phyloP scores from a whole-genome alignment of 1,140 invertebrate species.

The Heliconius congener region DNA sequence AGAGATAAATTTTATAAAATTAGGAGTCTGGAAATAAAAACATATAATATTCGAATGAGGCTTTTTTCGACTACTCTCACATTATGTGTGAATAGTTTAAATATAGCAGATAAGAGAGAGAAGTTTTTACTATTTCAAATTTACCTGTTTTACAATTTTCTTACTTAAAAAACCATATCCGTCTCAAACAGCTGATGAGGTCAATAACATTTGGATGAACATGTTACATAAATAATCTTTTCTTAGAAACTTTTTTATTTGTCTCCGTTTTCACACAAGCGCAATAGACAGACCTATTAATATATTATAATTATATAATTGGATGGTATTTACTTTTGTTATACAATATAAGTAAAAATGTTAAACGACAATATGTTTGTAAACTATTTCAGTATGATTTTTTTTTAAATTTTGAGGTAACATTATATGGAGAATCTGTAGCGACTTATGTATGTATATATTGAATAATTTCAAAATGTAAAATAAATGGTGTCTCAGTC shows the following conservation, averaged over 20 bases:
- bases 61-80: neutral
- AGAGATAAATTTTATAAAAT: neutral
- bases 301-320: neutral
- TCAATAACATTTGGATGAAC: conserved; percentile 22
- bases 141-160: neutral
- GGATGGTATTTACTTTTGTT: neutral
- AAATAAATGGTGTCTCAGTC: conserved; percentile 21
- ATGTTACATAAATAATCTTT: conserved; percentile 17
- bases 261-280: neutral
- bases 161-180: conserved; percentile 5
- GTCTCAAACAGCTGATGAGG: conserved; percentile 25
- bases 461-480: neutral
- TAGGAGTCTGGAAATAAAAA: neutral
- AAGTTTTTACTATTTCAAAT: neutral
- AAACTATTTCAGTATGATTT: too few species aligned
- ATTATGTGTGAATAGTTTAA: neutral
- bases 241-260: conserved; percentile 21
- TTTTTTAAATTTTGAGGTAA: neutral
- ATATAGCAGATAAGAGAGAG: too few species aligned
- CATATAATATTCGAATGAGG: neutral
- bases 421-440: neutral
- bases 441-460: neutral
- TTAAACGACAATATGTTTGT: neutral
- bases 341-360: neutral
- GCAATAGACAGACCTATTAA: neutral